A percentile compares a stretch with the other conserved stretches of the same genome.
Evolutionary conservation across 2,888 invertebrate genomes (phyloP).

Genomic region (Pollenia angustigena): DNA sequence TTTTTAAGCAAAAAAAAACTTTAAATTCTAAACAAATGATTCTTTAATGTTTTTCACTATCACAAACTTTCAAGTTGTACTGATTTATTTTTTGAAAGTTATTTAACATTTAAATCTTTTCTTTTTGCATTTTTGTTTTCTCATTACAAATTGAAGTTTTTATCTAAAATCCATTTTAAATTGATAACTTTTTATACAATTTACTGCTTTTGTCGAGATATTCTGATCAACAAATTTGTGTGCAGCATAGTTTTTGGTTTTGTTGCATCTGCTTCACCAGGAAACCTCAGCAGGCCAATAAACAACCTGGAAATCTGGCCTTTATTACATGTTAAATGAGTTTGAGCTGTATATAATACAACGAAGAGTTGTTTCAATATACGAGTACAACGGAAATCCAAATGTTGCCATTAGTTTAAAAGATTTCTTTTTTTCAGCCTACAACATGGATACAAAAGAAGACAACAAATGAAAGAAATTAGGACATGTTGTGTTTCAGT

Average conservation of each 20-base stretch:
- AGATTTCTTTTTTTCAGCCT: not conserved
- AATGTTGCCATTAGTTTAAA: not conserved
- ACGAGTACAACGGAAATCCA: not conserved
- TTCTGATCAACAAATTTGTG: too few species aligned
- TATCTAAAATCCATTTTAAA: constrained; percentile 2
- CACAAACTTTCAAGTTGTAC: too few species aligned
- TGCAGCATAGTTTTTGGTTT: not conserved
- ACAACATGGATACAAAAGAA: not conserved
- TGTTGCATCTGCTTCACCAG: constrained; percentile 8
- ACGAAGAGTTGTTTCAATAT: not conserved
- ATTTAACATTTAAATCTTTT: too few species aligned
- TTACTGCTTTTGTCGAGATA: too few species aligned
- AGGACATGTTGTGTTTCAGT: constrained; percentile 18
- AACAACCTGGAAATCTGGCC: constrained; percentile 13
- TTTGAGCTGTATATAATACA: not conserved
- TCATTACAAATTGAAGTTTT: not conserved
- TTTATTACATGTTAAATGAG: constrained; percentile 32
- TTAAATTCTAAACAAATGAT: too few species aligned
- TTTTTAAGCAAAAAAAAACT: too few species aligned
- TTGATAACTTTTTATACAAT: not conserved
- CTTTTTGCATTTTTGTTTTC: not conserved
- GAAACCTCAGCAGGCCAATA: constrained; percentile 28
- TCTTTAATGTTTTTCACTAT: too few species aligned
- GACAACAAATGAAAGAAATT: not conserved
- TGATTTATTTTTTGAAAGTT: too few species aligned